These are phyloP conservation scores for Trichonephila inaurata DNA, from an alignment of 1,140 invertebrate genomes.

Conservation along the genomic window DNA sequence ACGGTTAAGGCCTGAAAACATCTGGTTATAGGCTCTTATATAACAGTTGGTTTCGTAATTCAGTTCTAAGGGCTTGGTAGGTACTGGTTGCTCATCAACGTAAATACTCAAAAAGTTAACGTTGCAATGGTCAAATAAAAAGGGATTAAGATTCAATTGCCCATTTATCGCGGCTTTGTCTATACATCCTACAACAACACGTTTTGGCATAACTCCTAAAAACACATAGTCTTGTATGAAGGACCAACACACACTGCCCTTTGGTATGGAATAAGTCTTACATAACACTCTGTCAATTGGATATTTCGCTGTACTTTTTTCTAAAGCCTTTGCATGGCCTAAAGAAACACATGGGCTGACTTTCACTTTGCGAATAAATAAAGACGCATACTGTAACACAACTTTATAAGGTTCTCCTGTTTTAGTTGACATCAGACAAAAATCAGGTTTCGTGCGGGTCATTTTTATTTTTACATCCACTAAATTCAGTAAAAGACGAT, in stretches of 20 bases:
- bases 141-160: too few species aligned
- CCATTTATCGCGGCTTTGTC: conserved; percentile 29
- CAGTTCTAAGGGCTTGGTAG: too few species aligned
- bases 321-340: conserved; percentile 50
- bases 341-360: background rate
- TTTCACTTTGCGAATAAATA: conserved; percentile 40
- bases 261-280: conserved; percentile 27
- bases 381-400: background rate
- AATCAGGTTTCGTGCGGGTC: too few species aligned
- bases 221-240: conserved; percentile 51
- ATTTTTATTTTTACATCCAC: too few species aligned
- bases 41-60: too few species aligned
- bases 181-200: conserved; percentile 4
- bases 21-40: too few species aligned
- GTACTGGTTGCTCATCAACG: too few species aligned
- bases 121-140: too few species aligned
- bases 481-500: too few species aligned
- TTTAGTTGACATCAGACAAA: too few species aligned
- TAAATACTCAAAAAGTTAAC: too few species aligned
- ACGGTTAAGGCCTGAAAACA: too few species aligned
- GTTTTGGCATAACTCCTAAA: conserved; percentile 12
- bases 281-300: background rate
- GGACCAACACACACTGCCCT: background rate
- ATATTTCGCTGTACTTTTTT: conserved; percentile 25
- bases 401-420: background rate